Evolutionary conservation across 1,140 invertebrate species (phyloP).

Genomic region (Leucophenga varia): DNA sequence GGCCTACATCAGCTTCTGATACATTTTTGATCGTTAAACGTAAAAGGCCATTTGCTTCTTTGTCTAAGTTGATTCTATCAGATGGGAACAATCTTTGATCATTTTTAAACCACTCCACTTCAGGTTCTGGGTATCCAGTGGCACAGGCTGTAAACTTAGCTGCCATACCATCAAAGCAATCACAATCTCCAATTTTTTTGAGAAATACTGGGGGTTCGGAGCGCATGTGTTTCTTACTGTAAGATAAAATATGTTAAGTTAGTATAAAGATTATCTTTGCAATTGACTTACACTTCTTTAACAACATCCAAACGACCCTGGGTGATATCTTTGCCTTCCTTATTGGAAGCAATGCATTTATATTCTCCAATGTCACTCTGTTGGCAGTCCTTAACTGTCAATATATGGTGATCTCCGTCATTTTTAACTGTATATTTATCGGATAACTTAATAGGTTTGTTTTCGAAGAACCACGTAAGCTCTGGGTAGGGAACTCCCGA

Average conservation of each 20-base stretch:
- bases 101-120: conserved; percentile 82
- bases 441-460: conserved; percentile 64
- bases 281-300: conserved; percentile 79
- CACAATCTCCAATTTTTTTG: conserved; percentile 85
- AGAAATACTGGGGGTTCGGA: conserved; percentile 83
- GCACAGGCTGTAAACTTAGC: conserved; percentile 90
- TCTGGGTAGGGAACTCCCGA: conserved; percentile 85
- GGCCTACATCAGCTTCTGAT: conserved; percentile 76
- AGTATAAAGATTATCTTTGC: no score
- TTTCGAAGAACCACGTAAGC: conserved; percentile 81
- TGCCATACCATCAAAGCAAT: conserved; percentile 83
- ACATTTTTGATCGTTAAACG: conserved; percentile 75
- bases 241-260: no score
- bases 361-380: conserved; percentile 73
- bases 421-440: conserved; percentile 67
- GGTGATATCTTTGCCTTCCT: conserved; percentile 76
- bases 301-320: conserved; percentile 74
- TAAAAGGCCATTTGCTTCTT: conserved; percentile 69
- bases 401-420: conserved; percentile 75
- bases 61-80: conserved; percentile 78
- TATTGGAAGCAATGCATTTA: conserved; percentile 76
- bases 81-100: conserved; percentile 77
- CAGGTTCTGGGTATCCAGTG: conserved; percentile 81
- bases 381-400: conserved; percentile 72
- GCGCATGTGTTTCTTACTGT: conserved; percentile 66